A percentile compares a stretch with the other conserved stretches of the same genome.
phyloP scores from a whole-genome alignment of 2,797 vertebrate genomes.

The Rhyacichthys aspro region DNA sequence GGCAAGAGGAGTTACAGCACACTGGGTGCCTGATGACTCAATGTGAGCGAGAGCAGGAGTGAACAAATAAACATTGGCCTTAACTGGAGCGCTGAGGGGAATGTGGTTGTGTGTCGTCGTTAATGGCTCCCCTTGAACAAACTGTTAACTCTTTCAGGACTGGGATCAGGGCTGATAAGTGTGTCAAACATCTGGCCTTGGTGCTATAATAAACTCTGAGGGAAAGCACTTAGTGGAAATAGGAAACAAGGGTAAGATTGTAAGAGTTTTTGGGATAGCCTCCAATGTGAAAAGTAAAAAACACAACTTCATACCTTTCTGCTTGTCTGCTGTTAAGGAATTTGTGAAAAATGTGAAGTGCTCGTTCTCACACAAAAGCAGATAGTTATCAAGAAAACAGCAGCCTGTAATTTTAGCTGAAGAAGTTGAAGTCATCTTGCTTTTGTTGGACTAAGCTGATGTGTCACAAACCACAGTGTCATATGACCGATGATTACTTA shows the following conservation, averaged over 20 bases:
- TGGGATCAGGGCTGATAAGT: conserved; percentile 12
- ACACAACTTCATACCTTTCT: conserved; percentile 7
- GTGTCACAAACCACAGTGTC: conserved; percentile 36
- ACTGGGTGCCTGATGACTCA: conserved; percentile 67
- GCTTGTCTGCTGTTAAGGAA: conserved; percentile 11
- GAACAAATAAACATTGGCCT: conserved; percentile 77
- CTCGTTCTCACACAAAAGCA: conserved; percentile 26
- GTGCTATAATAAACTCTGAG: conserved; percentile 2
- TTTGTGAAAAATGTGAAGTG: conserved; percentile 16
- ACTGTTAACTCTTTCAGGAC: conserved; percentile 62
- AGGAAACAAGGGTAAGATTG: no score
- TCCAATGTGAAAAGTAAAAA: neutral
- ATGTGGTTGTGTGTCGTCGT: conserved; percentile 50
- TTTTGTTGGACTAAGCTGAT: conserved; percentile 16
- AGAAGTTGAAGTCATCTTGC: conserved; percentile 34
- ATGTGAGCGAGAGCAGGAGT: conserved; percentile 58
- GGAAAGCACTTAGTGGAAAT: neutral
- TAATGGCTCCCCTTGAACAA: conserved; percentile 42
- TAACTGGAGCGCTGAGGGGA: conserved; percentile 64
- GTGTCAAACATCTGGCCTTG: conserved; percentile 18
- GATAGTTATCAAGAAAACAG: conserved; percentile 26
- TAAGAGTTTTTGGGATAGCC: neutral
- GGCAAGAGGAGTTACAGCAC: conserved; percentile 69
- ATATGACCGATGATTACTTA: conserved; percentile 36
- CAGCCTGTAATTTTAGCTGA: neutral